A percentile compares a stretch with the other conserved stretches of the same genome.
These are phyloP conservation scores for Drosophila birchii DNA, from an alignment of 2,888 invertebrate genomes.

Conservation along the genomic window DNA sequence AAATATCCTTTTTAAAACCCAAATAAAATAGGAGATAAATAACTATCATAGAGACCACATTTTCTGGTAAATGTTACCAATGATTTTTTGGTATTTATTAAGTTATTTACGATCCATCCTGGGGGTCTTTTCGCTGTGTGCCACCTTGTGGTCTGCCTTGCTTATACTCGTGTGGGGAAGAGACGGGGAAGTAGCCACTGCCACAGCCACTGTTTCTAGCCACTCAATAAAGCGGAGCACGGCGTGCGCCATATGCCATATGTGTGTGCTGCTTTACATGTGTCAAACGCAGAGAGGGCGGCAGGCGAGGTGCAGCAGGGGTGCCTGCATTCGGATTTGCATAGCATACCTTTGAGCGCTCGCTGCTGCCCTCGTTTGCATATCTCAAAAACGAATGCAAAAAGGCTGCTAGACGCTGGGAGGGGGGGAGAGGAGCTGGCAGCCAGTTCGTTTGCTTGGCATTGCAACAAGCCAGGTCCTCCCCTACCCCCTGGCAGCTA, in stretches of 20 bases:
- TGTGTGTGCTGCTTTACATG: conserved; percentile 64
- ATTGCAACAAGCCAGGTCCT: conserved; percentile 20
- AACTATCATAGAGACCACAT: neutral
- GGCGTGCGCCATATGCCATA: neutral
- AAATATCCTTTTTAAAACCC: neutral
- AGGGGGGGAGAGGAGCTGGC: neutral
- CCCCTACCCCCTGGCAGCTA: conserved; percentile 1
- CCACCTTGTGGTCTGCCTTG: conserved; percentile 5
- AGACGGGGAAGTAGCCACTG: no score
- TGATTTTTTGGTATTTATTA: neutral
- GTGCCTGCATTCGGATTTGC: conserved; percentile 63
- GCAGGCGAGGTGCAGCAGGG: neutral
- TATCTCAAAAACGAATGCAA: conserved; percentile 30
- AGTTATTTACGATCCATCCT: neutral
- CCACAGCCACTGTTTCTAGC: conserved; percentile 28
- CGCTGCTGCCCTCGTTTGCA: conserved; percentile 70
- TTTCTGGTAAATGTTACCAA: neutral
- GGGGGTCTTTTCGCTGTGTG: neutral
- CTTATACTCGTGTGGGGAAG: neutral
- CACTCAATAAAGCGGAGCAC: conserved; percentile 38
- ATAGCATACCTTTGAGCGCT: conserved; percentile 75
- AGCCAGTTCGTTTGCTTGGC: conserved; percentile 20
- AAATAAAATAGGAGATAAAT: neutral
- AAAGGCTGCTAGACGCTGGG: neutral
- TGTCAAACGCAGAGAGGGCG: conserved; percentile 55